These are phyloP conservation scores for Meloidogyne hapla DNA, from an alignment of 1,140 invertebrate genomes.

Conservation along the genomic window DNA sequence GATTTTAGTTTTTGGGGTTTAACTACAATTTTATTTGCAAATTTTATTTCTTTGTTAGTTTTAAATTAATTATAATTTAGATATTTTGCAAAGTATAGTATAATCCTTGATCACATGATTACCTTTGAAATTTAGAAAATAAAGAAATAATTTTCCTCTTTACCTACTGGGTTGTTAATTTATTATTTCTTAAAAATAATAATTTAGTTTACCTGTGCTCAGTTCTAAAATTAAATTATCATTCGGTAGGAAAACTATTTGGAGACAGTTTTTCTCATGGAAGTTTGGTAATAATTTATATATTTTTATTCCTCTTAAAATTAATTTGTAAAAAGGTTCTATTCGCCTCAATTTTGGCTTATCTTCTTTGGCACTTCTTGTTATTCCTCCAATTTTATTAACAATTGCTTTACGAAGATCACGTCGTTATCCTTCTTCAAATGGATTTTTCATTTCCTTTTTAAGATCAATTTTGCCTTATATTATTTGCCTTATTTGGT, in stretches of 20 bases:
- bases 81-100: too few species aligned
- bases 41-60: constrained; percentile 52
- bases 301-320: background rate
- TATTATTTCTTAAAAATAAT: background rate
- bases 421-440: background rate
- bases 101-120: too few species aligned
- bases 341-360: constrained; percentile 40
- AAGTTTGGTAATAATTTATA: constrained; percentile 37
- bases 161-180: too few species aligned
- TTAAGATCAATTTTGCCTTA: constrained; percentile 46
- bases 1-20: constrained; percentile 43
- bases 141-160: too few species aligned
- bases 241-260: constrained; percentile 46
- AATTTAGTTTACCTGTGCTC: constrained; percentile 50
- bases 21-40: constrained; percentile 44
- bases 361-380: constrained; percentile 41
- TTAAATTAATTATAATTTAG: too few species aligned
- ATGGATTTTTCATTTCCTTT: constrained; percentile 15
- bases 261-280: constrained; percentile 51
- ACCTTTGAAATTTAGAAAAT: too few species aligned
- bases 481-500: constrained; percentile 54
- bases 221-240: constrained; percentile 47
- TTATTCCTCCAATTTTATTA: constrained; percentile 50
- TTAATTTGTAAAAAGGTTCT: constrained; percentile 27
- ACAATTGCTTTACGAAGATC: constrained; percentile 36